A percentile compares a stretch with the other conserved stretches of the same genome.
These are phyloP conservation scores for Neogale vison DNA, from an alignment of 2,113 vertebrate species.

Conservation along the genomic window DNA sequence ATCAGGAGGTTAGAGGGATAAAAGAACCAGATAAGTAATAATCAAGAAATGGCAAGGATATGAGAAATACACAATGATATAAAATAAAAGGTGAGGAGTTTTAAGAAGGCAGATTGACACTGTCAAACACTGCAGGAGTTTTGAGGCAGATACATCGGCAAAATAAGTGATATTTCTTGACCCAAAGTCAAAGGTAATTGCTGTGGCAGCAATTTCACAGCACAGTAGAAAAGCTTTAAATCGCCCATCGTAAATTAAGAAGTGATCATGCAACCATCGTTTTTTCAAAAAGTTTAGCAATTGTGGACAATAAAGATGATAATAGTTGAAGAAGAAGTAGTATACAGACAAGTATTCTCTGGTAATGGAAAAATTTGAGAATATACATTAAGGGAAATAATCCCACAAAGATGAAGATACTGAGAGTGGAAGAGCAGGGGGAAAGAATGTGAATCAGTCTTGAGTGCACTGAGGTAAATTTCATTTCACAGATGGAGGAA, in stretches of 20 bases:
- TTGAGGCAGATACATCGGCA: background rate
- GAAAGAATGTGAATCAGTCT: background rate
- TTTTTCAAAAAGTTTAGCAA: background rate
- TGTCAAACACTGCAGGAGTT: background rate
- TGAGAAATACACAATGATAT: background rate
- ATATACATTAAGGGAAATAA: background rate
- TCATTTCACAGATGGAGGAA: background rate
- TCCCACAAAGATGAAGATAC: background rate
- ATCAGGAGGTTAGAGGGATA: background rate
- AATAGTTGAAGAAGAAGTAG: background rate
- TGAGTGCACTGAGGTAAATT: background rate
- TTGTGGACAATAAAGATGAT: background rate
- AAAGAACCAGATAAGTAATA: background rate
- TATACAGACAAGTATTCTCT: background rate
- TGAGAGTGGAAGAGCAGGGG: background rate
- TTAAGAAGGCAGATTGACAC: background rate
- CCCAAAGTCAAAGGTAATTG: background rate
- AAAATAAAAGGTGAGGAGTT: background rate
- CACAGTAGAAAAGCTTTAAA: background rate
- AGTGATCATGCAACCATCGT: background rate
- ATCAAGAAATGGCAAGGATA: background rate
- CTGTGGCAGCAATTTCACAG: background rate
- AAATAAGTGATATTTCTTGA: background rate
- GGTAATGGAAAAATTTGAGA: background rate
- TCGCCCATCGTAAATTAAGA: background rate